These are phyloP conservation scores for Circaetus cinerascens DNA, from an alignment of 2,113 vertebrate genomes.

Conservation along the genomic window DNA sequence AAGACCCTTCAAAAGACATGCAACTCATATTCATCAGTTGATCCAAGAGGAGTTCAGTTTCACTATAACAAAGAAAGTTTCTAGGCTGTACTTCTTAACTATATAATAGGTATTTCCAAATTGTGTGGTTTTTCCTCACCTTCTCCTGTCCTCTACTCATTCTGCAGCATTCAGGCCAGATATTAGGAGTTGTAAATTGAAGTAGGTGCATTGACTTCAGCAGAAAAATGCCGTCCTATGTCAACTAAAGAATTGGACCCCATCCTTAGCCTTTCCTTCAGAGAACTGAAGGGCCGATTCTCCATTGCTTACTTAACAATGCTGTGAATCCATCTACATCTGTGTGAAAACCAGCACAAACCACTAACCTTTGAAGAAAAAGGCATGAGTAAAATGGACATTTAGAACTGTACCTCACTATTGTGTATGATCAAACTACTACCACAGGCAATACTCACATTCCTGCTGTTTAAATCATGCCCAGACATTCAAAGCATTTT, in stretches of 20 bases:
- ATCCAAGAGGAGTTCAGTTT: slow-evolving; percentile 82
- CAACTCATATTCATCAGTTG: slow-evolving; percentile 74
- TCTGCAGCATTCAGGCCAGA: neutral
- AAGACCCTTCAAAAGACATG: slow-evolving; percentile 76
- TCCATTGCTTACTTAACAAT: neutral
- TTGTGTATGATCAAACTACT: neutral
- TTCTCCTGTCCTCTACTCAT: neutral
- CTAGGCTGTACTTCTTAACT: slow-evolving; percentile 51
- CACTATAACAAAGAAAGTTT: slow-evolving; percentile 78
- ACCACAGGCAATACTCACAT: neutral
- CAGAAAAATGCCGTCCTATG: neutral
- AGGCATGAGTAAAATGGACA: neutral
- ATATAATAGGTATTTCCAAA: neutral
- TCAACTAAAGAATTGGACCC: neutral
- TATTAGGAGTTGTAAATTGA: neutral
- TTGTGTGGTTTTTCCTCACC: neutral
- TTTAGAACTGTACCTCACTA: neutral
- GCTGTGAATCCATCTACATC: neutral
- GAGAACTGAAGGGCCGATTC: neutral
- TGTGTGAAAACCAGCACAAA: neutral
- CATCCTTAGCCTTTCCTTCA: neutral
- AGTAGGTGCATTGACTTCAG: neutral
- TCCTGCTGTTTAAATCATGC: neutral
- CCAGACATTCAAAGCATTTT: neutral
- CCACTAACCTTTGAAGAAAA: neutral